Base-by-base conservation (phyloP, 2,113 vertebrate genomes). In the Eupsittula cactorum region DNA sequence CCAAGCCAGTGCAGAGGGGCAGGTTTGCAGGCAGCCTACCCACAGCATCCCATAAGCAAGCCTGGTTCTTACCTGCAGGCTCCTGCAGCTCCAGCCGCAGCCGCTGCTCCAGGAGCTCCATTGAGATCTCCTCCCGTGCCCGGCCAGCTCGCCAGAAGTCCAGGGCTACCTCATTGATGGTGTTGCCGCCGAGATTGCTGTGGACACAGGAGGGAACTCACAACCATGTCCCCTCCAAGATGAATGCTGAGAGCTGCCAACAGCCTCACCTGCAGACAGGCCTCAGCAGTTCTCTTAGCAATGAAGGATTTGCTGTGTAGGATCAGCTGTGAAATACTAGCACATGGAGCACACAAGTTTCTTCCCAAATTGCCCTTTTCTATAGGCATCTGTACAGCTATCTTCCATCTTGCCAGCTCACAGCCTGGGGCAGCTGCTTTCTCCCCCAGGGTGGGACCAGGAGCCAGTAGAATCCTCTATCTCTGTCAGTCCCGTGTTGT, bases 141-240 rank as follows among this genome's bases (percentile, higher is more conserved):
- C 97, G 95, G 37, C 99, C 99, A 0, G 98, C 98, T 86, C 98
- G 98, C 97, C 99, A 99, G 97, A 99, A 99, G 47, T 98, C 98
- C 94, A 99, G 93, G 7, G 99, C 98, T 1, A 98, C 98, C 35
- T 99, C 98, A 20, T 98, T 99, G 97, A 99, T 99, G 42, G 96
- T 88, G 37, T 95, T 98, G 78, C 99, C 98, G 2, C 99, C 99
- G 0, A 99, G 98, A 71, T 99, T 99, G 98, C 99, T 99, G 96
- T 4, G 74, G 93, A 83, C 49, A 88, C 33, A 39, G 55, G 20
- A 87, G 24, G 24, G 25, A 70, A 52, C 41, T 65, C 27, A 29
- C 8, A 10, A 13, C n/a, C 59, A 20, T 21, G 42, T 13, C 49
- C 2, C 19, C 9, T 14, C 7, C 35, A 39, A 62, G 35, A 17